These are phyloP conservation scores for Boloria selene DNA, from an alignment of 2,888 invertebrate genomes.

Conservation along the genomic window DNA sequence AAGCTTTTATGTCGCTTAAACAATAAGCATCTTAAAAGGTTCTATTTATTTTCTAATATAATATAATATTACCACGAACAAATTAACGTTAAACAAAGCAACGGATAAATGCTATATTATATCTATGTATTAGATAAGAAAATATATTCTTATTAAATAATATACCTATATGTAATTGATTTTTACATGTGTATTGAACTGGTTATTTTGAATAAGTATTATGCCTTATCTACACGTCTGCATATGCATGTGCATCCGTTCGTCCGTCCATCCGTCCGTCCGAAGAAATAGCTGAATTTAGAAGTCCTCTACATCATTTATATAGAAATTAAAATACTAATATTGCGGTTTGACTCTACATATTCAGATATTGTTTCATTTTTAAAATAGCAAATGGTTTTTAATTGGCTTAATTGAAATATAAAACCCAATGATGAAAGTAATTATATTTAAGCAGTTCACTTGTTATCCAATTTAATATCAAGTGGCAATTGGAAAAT, in stretches of 20 bases:
- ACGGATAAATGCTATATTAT: too few relatives aligned
- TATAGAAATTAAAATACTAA: neutral
- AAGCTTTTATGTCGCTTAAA: neutral
- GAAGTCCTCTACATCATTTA: too few relatives aligned
- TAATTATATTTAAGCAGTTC: neutral
- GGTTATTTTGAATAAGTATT: too few relatives aligned
- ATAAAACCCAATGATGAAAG: neutral
- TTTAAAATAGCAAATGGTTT: neutral
- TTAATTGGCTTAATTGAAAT: constrained; percentile 32
- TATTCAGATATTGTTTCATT: neutral
- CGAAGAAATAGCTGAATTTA: too few relatives aligned
- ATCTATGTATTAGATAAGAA: too few relatives aligned
- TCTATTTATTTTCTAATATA: neutral
- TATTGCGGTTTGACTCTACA: neutral
- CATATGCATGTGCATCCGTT: too few relatives aligned
- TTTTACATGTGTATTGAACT: too few relatives aligned
- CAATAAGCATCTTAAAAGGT: neutral
- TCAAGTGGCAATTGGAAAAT: neutral
- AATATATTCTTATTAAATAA: too few relatives aligned
- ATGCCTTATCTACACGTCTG: too few relatives aligned
- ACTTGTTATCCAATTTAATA: neutral
- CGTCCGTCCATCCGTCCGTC: too few relatives aligned
- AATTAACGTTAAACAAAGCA: neutral
- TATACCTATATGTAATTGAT: too few relatives aligned
- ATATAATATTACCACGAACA: too few relatives aligned